Percentiles rank a stretch among this genome's conserved stretches.
Conservation (phyloP, 2,888 invertebrate genomes). For the Acrobasis repandana region DNA sequence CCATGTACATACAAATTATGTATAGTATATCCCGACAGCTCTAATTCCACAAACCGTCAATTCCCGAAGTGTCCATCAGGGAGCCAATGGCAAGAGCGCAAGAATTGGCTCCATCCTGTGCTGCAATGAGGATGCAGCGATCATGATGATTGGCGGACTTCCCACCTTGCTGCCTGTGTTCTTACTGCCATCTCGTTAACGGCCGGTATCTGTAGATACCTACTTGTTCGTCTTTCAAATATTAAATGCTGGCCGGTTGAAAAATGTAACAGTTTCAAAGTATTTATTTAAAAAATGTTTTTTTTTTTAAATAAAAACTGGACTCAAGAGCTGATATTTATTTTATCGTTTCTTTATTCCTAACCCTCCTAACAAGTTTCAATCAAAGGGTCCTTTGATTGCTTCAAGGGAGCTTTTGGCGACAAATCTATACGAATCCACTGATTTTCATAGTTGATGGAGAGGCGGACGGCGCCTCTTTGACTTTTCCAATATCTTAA, state of each 20-base stretch:
- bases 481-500: no score
- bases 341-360: no score
- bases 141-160: conserved; percentile 64
- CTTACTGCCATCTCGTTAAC: conserved; percentile 11
- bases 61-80: conserved; percentile 15
- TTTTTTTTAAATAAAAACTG: no score
- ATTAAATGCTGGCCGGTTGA: neutral
- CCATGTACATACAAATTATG: neutral
- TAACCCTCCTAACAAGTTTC: no score
- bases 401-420: no score
- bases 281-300: no score
- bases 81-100: conserved; percentile 30
- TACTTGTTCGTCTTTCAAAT: neutral
- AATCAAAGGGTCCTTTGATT: no score
- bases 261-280: no score
- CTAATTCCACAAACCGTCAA: conserved; percentile 12
- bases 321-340: no score
- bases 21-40: neutral
- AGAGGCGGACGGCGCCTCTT: no score
- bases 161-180: conserved; percentile 42
- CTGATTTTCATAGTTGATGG: no score
- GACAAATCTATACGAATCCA: no score
- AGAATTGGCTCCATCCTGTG: conserved; percentile 64
- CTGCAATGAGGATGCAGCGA: conserved; percentile 70
- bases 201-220: conserved; percentile 2